Evolutionary conservation across 2,888 invertebrate genomes (phyloP), one percentile per base, ranked within the genome.

Genomic region (Apamea crenata): DNA sequence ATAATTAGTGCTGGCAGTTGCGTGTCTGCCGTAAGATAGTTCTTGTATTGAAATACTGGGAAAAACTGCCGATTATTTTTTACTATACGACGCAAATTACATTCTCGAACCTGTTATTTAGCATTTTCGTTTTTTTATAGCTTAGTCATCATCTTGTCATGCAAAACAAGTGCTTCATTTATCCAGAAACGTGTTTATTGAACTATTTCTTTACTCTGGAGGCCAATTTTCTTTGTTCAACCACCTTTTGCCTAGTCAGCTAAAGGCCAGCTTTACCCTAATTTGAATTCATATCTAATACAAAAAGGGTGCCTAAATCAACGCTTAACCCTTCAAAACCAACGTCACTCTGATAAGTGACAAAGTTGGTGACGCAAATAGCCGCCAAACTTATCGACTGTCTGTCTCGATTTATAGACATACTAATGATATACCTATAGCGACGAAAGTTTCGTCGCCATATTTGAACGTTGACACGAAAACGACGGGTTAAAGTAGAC

Each of bases 1-100:
- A 82, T 86, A 88, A 86, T 86, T 83, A 74, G 66, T 82, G 85
- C 72, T 88, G 87, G 88, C 88, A 90, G 87, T 88, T 81, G 83
- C 77, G 69, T 81, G 76, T 78, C 80, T 79, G 79, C 65, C 69
- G 73, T 59, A 81, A 72, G 85, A 79, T 71, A 83, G 80, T 71
- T 75, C n/a, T 87, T 50, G 63, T 66, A 72, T 70, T 66, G 63
- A 77, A 82, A 70, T 78, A 78, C 78, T 81, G n/a, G 53, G 69
- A 86, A 83, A 75, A 67, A 61, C 61, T 65, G 69, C 25, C 12
- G 14, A 71, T 74, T 29, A 0, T 67, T 71, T 74, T 84, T 81
- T 84, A 44, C n/a, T 25, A 40, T 44, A 10, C 53, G 14, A 14
- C 59, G 47, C 44, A 72, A 50, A 56, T 75, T 47, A 61, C 56